Base-by-base conservation (phyloP, 2,797 vertebrate genomes). In the Helicolenus hilgendorfi region DNA sequence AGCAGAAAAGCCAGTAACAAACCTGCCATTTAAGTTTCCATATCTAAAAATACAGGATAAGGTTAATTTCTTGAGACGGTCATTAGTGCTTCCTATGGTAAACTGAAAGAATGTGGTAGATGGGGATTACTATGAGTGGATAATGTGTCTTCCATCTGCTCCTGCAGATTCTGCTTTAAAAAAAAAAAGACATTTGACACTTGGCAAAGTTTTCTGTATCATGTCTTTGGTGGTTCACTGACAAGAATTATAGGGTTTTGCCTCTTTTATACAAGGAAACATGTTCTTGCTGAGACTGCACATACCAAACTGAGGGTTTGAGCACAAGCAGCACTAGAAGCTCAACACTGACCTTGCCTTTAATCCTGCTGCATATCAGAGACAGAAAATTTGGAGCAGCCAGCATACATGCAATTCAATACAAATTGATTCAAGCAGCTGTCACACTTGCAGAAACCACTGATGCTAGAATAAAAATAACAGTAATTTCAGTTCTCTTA, bases 131-230 rank as follows among this genome's bases (percentile, higher is more conserved):
- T 79, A 71, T 72, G 83, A 90, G 82, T 80, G 90, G 72, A 84
- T 96, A 94, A 96, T 96, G 91, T 86, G 74, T 95, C 93, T 87
- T 94, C 95, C 94, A 93, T 96, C 92, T 96, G 96, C 70, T 83
- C 65, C 76, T 81, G 74, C 81, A 91, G 87, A 77, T 83, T 92
- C 77, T 35, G 78, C 72, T 91, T 83, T 76, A 93, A 92, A 95
- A 89, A 93, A 92, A 94, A 89, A 89, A 26, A 45, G 65, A 92
- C 86, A 91, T 94, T 95, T 82, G 87, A 93, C 81, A 86, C 85
- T 95, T 93, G 94, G 89, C 89, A 91, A 36, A 64, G 70, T 72
- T 73, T 81, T 89, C 75, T 77, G 67, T 72, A 84, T 92, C 90
- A 79, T 93, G 87, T 91, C 90, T 87, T 92, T 67, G 62, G 91